phyloP scores from a whole-genome alignment of 2,888 invertebrate species.

The Zaprionus lineosus region DNA sequence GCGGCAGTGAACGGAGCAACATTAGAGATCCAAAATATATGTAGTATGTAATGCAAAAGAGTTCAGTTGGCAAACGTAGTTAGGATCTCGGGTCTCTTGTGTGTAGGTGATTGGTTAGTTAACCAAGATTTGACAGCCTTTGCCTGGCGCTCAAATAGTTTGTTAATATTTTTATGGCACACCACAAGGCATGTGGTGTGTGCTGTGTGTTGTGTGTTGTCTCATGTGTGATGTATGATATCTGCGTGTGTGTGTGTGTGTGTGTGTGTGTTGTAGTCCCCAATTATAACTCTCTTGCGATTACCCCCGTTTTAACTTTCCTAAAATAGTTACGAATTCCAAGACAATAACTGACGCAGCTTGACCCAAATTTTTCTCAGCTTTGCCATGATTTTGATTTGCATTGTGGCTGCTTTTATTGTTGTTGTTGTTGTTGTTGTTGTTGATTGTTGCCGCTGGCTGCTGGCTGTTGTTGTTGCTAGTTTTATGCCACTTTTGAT shows the following conservation, averaged over 20 bases:
- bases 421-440: too few species aligned
- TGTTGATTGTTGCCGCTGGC: background rate
- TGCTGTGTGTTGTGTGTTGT: too few species aligned
- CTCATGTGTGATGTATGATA: too few species aligned
- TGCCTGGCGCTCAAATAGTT: conserved; percentile 38
- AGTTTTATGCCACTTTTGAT: conserved; percentile 41
- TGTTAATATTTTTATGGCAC: conserved; percentile 46
- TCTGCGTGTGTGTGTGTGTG: too few species aligned
- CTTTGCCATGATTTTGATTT: conserved; percentile 53
- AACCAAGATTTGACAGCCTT: conserved; percentile 45
- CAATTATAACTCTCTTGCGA: too few species aligned
- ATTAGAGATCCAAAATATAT: conserved; percentile 44
- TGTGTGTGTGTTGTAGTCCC: too few species aligned
- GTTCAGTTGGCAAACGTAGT: conserved; percentile 51
- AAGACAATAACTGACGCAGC: conserved; percentile 46
- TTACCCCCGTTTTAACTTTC: conserved; percentile 1
- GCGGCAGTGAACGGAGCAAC: conserved; percentile 1
- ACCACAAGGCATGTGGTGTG: too few species aligned
- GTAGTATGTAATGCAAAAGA: conserved; percentile 51
- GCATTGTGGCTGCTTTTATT: conserved; percentile 36
- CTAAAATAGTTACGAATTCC: conserved; percentile 9
- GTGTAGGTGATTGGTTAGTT: conserved; percentile 47
- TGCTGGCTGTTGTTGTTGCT: conserved; percentile 44
- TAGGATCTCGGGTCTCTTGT: conserved; percentile 6
- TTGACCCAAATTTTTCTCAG: conserved; percentile 63